These are phyloP conservation scores for Nymphicus hollandicus DNA, from an alignment of 2,113 vertebrate species.

Conservation along the genomic window DNA sequence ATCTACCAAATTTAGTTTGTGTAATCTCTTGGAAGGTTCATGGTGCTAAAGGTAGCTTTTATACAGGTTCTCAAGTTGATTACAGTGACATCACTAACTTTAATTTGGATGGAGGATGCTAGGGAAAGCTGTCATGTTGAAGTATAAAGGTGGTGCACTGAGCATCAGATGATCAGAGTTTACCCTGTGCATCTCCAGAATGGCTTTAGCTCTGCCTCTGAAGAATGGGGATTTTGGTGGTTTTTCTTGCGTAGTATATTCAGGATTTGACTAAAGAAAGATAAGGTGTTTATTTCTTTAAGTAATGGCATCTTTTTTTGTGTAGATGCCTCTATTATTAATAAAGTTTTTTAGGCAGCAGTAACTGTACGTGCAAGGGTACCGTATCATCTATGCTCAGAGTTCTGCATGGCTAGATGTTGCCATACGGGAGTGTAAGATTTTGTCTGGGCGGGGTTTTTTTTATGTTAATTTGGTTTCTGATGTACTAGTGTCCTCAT, in stretches of 20 bases:
- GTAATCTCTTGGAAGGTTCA: neutral
- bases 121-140: neutral
- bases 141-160: neutral
- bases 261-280: neutral
- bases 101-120: neutral
- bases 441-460: neutral
- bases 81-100: neutral
- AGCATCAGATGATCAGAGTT: neutral
- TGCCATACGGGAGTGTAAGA: neutral
- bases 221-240: neutral
- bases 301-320: neutral
- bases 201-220: neutral
- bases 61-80: neutral
- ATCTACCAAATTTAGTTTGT: neutral
- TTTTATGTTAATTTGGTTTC: neutral
- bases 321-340: neutral
- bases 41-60: neutral
- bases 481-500: neutral
- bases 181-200: neutral
- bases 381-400: neutral
- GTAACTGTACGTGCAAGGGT: neutral
- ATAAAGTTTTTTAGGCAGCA: neutral
- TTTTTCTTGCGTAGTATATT: neutral
- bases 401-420: neutral
- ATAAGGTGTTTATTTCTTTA: neutral